A percentile compares a stretch with the other conserved stretches of the same genome.
Conservation (phyloP, 2,113 vertebrate genomes). For the Carassius auratus region DNA sequence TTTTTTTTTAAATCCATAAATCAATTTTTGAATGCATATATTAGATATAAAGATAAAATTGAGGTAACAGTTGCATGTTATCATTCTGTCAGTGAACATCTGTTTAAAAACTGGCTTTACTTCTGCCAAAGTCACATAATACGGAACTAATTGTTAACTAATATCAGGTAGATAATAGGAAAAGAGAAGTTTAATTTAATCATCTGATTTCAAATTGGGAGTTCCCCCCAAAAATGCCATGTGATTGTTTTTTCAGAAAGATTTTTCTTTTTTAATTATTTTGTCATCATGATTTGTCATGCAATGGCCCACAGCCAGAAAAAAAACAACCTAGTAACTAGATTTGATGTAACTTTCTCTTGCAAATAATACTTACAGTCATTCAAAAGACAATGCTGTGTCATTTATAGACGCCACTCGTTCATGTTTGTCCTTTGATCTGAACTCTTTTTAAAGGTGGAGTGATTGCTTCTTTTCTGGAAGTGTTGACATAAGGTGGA, state of each 20-base stretch:
- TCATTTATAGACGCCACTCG: background rate
- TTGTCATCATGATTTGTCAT: background rate
- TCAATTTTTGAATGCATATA: too few relatives aligned
- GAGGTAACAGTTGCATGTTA: too few relatives aligned
- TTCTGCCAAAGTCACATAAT: conserved; percentile 10
- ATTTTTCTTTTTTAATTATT: background rate
- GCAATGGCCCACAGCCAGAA: background rate
- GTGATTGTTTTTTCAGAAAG: background rate
- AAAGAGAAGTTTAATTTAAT: background rate
- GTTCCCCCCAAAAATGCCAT: background rate
- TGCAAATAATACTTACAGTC: background rate
- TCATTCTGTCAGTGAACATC: background rate
- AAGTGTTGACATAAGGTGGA: conserved; percentile 49
- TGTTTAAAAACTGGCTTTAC: background rate
- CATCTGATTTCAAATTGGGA: background rate
- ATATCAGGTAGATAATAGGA: background rate
- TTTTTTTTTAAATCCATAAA: too few relatives aligned
- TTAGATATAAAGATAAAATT: too few relatives aligned
- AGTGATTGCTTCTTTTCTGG: background rate
- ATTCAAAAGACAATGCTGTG: conserved; percentile 1
- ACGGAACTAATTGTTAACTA: conserved; percentile 6
- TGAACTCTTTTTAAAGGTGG: conserved; percentile 2
- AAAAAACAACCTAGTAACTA: background rate
- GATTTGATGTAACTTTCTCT: background rate
- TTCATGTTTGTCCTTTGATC: conserved; percentile 25